Base-by-base conservation (phyloP, 2,888 invertebrate genomes). In the Poecilobothrus nobilitatus region DNA sequence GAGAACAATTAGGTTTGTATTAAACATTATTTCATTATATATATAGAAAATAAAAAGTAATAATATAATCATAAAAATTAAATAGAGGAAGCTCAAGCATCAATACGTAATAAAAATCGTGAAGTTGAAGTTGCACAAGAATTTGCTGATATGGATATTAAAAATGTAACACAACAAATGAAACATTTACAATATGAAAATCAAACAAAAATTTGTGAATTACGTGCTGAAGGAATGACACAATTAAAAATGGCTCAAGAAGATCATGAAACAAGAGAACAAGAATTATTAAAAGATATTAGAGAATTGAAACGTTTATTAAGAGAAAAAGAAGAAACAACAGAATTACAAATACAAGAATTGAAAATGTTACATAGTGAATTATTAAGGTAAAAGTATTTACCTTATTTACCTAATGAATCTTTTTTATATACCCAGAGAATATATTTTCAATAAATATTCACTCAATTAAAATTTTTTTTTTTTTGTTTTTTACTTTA, bases 111-210 rank as follows among this genome's bases (percentile, higher is more conserved):
- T 76, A 91, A 91, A 81, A 91, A 95, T 78, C 85, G 93, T 74
- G 94, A 94, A 73, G 91, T 95, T 74, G 95, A 95, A 82, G 91
- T 95, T 81, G 86, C 90, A 0, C 89, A 91, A 74, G 94, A 95
- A 78, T 87, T 91, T 76, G 94, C 95, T 77, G 94, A 95, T 78
- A 88, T 89, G 41, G 91, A 95, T 76, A 84, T 95, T 41, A 93
- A 93, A 83, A 89, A 92, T 68, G 92, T 92, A 76, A 92, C 93
- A 77, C 95, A 96, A 78, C 95, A 94, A 84, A 92, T 95, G 70
- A 96, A 96, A 77, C 94, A 95, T 83, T 83, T 96, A 64, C 89
- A 94, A 80, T 95, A 93, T 81, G 95, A 96, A 77, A 95, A 95
- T 77, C 91, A 94, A 78, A 90, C 90, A 70, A 89, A 91, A 77